Percentiles rank a stretch among this genome's conserved stretches.
phyloP scores from a whole-genome alignment of 2,113 vertebrate species.

The Tenrec ecaudatus region DNA sequence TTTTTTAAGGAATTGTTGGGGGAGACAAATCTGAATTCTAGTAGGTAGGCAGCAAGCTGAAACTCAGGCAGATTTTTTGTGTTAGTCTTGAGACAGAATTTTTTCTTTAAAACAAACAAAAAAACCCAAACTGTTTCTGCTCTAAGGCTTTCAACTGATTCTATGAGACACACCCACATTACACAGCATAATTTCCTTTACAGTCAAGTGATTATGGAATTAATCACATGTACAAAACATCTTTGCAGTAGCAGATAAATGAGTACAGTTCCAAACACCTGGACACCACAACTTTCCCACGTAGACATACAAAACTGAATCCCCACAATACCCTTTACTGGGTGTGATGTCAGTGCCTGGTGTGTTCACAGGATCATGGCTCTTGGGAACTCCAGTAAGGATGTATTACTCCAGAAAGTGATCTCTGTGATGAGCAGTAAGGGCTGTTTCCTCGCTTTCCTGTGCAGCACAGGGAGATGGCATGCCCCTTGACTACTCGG shows the following conservation, averaged over 20 bases:
- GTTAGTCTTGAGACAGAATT: neutral
- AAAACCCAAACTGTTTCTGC: neutral
- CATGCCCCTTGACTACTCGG: neutral
- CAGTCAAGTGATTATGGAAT: neutral
- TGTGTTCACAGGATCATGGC: neutral
- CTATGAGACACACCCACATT: neutral
- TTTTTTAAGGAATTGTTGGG: neutral
- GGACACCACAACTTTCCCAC: no score
- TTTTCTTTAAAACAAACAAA: neutral
- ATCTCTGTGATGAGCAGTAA: neutral
- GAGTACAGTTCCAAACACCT: neutral
- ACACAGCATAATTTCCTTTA: neutral
- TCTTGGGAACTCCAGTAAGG: neutral
- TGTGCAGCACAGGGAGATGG: neutral
- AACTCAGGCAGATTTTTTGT: neutral
- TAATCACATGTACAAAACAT: neutral
- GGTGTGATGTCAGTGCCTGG: no score
- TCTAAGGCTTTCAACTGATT: neutral
- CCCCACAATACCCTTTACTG: neutral
- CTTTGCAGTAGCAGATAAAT: neutral
- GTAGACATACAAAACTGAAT: neutral
- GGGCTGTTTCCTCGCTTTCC: neutral
- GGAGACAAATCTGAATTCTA: neutral
- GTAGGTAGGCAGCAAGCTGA: neutral
- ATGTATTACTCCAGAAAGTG: constrained; percentile 28